Conservation (phyloP, 37 sponge, comb jelly and placozoan species). For the Hormiphora californensis region DNA sequence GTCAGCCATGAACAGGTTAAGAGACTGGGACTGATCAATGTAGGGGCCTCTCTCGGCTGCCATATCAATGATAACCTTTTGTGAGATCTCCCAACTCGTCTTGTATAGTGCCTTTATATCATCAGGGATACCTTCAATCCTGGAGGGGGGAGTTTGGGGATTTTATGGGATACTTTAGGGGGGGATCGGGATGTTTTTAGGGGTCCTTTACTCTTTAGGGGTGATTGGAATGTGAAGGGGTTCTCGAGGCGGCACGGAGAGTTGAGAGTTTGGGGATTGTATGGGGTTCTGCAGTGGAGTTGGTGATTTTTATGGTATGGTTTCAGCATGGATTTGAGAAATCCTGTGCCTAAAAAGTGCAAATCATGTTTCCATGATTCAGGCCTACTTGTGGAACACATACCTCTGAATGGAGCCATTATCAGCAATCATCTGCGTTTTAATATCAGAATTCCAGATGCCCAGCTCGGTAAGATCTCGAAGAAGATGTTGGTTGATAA, state of each 20-base stretch:
- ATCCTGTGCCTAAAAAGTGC: too few relatives aligned
- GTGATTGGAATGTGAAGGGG: too few relatives aligned
- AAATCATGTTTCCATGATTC: too few relatives aligned
- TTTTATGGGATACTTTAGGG: not conserved
- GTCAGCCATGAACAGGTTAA: slow-evolving; percentile 94
- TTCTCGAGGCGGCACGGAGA: too few relatives aligned
- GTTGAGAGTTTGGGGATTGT: too few relatives aligned
- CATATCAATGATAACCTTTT: slow-evolving; percentile 93
- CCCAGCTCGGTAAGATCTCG: slow-evolving; percentile 84
- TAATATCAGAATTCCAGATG: slow-evolving; percentile 84
- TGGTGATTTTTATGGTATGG: too few relatives aligned
- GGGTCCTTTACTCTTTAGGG: too few relatives aligned
- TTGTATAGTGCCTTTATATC: slow-evolving; percentile 91
- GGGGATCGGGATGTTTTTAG: too few relatives aligned
- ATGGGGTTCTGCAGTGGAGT: too few relatives aligned
- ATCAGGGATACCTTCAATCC: slow-evolving; percentile 78
- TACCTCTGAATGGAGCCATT: slow-evolving; percentile 88
- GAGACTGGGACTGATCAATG: slow-evolving; percentile 96
- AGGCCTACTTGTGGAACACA: too few relatives aligned
- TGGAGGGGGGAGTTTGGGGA: not conserved
- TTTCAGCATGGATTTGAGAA: too few relatives aligned
- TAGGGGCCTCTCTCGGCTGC: slow-evolving; percentile 91
- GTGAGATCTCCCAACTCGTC: slow-evolving; percentile 94
- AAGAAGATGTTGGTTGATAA: slow-evolving; percentile 92
- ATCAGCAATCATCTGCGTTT: slow-evolving; percentile 91